phyloP scores from a whole-genome alignment of 2,888 invertebrate genomes.

The Sinodicranocentrus sp. region DNA sequence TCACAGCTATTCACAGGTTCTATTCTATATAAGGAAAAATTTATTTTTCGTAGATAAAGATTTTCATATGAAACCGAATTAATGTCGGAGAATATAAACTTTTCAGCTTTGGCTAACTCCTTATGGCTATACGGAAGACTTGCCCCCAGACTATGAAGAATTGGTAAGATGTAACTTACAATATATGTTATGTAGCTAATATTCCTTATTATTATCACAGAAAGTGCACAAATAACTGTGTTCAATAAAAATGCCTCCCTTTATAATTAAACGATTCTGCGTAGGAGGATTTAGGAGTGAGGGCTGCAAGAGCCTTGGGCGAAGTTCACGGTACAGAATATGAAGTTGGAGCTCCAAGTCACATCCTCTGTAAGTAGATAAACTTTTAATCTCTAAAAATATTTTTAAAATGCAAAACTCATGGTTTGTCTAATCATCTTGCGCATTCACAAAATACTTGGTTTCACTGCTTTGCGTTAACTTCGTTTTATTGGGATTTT shows the following conservation, averaged over 20 bases:
- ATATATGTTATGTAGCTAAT: too few relatives aligned
- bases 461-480: background rate
- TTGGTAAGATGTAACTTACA: too few relatives aligned
- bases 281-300: slow-evolving; percentile 81
- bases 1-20: slow-evolving; percentile 84
- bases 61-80: background rate
- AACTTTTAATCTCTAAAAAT: slow-evolving; percentile 78
- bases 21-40: background rate
- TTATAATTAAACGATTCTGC: background rate
- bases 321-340: slow-evolving; percentile 75
- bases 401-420: background rate
- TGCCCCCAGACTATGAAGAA: slow-evolving; percentile 81
- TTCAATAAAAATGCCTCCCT: background rate
- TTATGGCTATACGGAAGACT: slow-evolving; percentile 80
- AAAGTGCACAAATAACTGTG: background rate
- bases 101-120: slow-evolving; percentile 81
- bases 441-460: background rate
- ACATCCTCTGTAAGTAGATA: slow-evolving; percentile 72
- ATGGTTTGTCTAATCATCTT: background rate
- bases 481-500: background rate
- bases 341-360: slow-evolving; percentile 74
- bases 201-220: slow-evolving; percentile 6
- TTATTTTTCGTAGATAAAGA: background rate
- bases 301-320: slow-evolving; percentile 77
- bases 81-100: background rate